A percentile compares a stretch with the other conserved stretches of the same genome.
Conservation (phyloP, 1,140 invertebrate genomes). For the Aricia agestis region DNA sequence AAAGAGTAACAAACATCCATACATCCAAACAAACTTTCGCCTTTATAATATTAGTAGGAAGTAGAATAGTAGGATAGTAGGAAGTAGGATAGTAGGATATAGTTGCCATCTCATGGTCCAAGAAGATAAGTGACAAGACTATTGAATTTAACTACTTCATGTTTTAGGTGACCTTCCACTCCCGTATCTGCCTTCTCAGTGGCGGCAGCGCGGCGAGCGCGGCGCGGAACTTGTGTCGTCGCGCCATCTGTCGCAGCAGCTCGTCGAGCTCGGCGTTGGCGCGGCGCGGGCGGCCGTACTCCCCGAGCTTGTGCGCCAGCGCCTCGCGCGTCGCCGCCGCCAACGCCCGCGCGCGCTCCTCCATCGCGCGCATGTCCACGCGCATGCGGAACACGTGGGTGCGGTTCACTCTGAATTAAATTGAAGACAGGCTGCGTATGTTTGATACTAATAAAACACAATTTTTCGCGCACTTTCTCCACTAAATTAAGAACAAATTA, state of each 20-base stretch:
- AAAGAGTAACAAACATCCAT: too few relatives aligned
- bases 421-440: constrained; percentile 1
- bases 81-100: too few relatives aligned
- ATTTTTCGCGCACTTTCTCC: too few relatives aligned
- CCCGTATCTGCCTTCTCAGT: constrained; percentile 43
- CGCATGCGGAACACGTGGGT: constrained; percentile 68
- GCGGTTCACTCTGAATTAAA: constrained; percentile 48
- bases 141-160: too few relatives aligned
- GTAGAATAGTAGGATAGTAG: too few relatives aligned
- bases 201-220: constrained; percentile 42
- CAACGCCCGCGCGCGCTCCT: constrained; percentile 42
- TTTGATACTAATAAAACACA: too few relatives aligned
- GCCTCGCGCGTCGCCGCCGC: constrained; percentile 58
- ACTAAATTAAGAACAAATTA: too few relatives aligned
- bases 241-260: constrained; percentile 53
- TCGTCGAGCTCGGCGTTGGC: constrained; percentile 60
- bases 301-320: constrained; percentile 55
- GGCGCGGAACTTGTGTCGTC: constrained; percentile 51
- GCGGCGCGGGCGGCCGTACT: constrained; percentile 37
- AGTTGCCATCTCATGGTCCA: too few relatives aligned
- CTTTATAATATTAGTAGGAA: too few relatives aligned
- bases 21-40: too few relatives aligned
- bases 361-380: constrained; percentile 60
- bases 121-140: too few relatives aligned
- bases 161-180: background rate